Base-by-base conservation (phyloP, 2,888 invertebrate genomes). In the Apoderus coryli region DNA sequence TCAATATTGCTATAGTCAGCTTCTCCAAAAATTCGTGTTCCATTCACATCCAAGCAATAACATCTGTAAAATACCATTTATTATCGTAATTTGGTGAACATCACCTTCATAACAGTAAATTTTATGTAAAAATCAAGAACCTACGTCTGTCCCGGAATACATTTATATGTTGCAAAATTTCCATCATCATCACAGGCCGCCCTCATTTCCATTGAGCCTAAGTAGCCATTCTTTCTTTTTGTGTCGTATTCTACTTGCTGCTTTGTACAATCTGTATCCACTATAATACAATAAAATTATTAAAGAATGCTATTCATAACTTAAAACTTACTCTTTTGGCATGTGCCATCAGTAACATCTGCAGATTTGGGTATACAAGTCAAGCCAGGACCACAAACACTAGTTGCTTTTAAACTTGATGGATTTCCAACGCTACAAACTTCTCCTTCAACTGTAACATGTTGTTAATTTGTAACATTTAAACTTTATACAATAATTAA, bases 91-190 rank as follows among this genome's bases (percentile, higher is more conserved):
- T 13, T 14, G 6, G 3, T 33, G 12, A 27, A 22, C 22, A 31
- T 29, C 24, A 13, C 5, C 14, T 7, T 6, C 7, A 32, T 24
- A n/a, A 27, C 14, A 22, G 11, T 15, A 13, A 19, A 14, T 25
- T 26, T 4, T 29, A 10, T n/a, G n/a, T n/a, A n/a, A 24, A 31
- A 15, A 14, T 9, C 3, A 16, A 19, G 10, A 14, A 25, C 64
- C 61, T 60, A 77, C 77, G 72, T 66, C 41, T 75, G 72, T 10
- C 72, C 72, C 1, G 72, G 69, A 10, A 72, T 63, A 43, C 78
- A 79, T 38, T 67, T 62, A 25, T 64, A 61, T 1, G 69, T 52
- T 1, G 57, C 57, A 42, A 57, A 76, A n/a, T 58, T 52, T 1
- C 76, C 78, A 40, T 69, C 67, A 2, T 60, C 65, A 45, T 76